Evolutionary conservation across 1,140 invertebrate genomes (phyloP), one percentile per base, ranked within the genome.

Genomic region (Leptinotarsa lineolata): DNA sequence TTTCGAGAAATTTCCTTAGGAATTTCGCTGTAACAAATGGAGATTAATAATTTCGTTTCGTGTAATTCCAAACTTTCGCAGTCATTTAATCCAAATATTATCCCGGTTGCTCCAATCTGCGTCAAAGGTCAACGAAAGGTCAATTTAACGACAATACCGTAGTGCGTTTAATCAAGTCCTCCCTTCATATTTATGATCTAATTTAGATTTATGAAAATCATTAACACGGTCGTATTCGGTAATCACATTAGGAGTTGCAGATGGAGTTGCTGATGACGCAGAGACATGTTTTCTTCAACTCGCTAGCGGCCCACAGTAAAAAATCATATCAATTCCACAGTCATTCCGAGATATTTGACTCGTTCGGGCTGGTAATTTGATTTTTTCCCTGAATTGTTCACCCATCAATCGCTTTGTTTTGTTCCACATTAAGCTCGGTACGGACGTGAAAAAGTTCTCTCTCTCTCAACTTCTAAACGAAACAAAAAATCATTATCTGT

Each of bases 121-220:
- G 48, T n/a, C 16, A 54, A 54, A 54, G 48, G 48, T 54, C 48
- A 18, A 18, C 48, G 48, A 54, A 54, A 54, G 48, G 48, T 54
- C 48, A 54, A 54, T 16, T 54, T n/a, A 54, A 54, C 48, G n/a
- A 13, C 48, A 54, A 54, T 54, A 18, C 48, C 16, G 16, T 54
- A 13, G 48, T 54, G 48, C 16, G 48, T 54, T 54, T 12, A 54
- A 54, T 54, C 11, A n/a, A 54, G 15, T 3, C 6, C 48, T 54
- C 12, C 6, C 48, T 54, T 54, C 48, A 54, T 54, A 54, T 54
- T 54, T n/a, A 54, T 54, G 48, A 18, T 54, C 48, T 8, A 54
- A 54, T 54, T 54, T 54, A 4, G 48, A 54, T 54, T 54, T 54
- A 54, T 54, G 48, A 54, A 54, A 54, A 54, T 54, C 48, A 54